Conservation (phyloP, 2,113 vertebrate species). For the Muscicapa adusta region DNA sequence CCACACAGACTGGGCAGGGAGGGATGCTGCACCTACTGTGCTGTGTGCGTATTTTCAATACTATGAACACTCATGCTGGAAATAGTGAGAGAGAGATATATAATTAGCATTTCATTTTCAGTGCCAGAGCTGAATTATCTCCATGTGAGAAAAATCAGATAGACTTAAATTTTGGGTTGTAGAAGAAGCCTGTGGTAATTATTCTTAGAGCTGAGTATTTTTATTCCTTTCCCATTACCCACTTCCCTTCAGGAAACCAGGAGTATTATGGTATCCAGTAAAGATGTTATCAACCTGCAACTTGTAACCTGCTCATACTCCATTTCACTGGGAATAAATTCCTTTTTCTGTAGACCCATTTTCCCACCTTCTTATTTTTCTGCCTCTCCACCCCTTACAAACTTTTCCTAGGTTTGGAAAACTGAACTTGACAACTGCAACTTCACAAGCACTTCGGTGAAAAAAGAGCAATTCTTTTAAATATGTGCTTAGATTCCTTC, state of each 20-base stretch:
- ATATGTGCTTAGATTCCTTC: background rate
- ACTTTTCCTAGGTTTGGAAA: background rate
- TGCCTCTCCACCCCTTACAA: background rate
- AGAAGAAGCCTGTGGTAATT: background rate
- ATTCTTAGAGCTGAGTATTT: background rate
- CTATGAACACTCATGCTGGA: background rate
- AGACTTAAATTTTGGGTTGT: background rate
- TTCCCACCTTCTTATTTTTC: background rate
- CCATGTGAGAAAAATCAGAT: background rate
- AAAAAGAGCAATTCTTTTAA: background rate
- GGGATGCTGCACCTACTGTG: background rate
- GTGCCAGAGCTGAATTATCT: constrained; percentile 1
- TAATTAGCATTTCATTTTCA: constrained; percentile 27
- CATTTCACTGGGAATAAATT: background rate
- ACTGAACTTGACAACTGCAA: background rate
- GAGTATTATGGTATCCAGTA: background rate
- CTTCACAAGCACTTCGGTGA: background rate
- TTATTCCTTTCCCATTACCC: background rate
- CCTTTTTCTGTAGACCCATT: background rate
- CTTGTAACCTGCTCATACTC: background rate
- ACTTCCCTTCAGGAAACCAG: background rate
- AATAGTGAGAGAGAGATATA: background rate
- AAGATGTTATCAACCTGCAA: background rate
- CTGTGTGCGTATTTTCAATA: background rate
- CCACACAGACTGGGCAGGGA: background rate